phyloP scores from a whole-genome alignment of 2,113 vertebrate species.

The Eonycteris spelaea region DNA sequence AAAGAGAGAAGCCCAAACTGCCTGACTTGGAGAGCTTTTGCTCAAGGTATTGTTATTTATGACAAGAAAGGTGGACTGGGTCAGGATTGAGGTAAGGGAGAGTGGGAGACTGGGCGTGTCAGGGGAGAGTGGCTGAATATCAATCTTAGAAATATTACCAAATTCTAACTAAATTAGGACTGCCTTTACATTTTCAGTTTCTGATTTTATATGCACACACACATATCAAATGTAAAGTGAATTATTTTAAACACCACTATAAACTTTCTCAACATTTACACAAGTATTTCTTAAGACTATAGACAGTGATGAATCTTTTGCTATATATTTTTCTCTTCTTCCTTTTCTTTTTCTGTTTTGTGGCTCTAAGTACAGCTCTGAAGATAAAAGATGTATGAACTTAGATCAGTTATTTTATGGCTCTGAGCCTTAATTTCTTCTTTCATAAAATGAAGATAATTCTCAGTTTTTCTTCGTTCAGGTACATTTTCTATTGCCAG shows the following conservation, averaged over 20 bases:
- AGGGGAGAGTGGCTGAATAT: background rate
- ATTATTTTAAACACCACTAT: background rate
- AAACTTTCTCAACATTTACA: background rate
- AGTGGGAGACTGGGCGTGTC: accelerated
- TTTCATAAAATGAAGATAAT: background rate
- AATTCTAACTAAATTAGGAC: background rate
- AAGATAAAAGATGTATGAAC: background rate
- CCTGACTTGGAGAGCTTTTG: background rate
- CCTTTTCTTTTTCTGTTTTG: background rate
- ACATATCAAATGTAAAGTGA: background rate
- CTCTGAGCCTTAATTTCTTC: background rate
- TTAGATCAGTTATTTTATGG: background rate
- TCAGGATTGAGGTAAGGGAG: background rate
- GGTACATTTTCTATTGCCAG: background rate
- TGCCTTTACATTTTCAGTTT: background rate
- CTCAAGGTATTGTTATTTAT: background rate
- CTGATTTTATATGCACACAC: background rate
- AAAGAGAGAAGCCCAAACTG: background rate
- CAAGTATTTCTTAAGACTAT: background rate
- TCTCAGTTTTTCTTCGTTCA: background rate
- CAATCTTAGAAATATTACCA: background rate
- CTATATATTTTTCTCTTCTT: background rate
- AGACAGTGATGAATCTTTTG: background rate
- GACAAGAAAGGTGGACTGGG: background rate
- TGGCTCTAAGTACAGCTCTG: background rate